Evolutionary conservation across 2,113 vertebrate species (phyloP), one percentile per base, ranked within the genome.

Genomic region (Platichthys flesus): DNA sequence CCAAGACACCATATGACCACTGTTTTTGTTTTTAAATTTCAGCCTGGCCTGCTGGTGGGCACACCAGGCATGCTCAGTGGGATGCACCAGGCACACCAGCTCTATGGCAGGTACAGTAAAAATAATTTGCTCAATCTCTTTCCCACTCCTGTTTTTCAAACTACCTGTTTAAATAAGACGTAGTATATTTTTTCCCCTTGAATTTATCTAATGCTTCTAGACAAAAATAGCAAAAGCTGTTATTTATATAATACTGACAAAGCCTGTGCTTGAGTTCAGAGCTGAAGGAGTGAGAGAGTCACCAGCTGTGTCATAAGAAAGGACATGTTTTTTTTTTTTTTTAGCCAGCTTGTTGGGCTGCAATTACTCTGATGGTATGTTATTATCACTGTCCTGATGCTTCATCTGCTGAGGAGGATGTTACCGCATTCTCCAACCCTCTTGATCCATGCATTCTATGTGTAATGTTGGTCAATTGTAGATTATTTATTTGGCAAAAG

Each of bases 21-120:
- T 75, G 23, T 79, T 59, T 5, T 49, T 75, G 8, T 2, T 85
- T 24, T 76, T 67, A 3, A 66, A 49, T 85, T 94, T 67, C 88
- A 99, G 98, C 93, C 95, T 2, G 98, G 98, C 64, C 92, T 98
- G 85, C 88, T 97, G 0, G 98, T 99, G 63, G 98, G 95, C 65
- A 95, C 99, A 67, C 98, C 98, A 2, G 98, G 98, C 74, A 97
- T 96, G 95, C 90, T 98, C 61, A 97, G 95, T 85, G 98, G 98
- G 72, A 86, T 99, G 81, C 90, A 96, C 31, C 94, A 96, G 89
- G 97, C 97, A 16, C 97, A 99, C 84, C 94, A 95, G 87, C 93
- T 97, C 47, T 97, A 98, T 52, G 97, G 98, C 77, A 98, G 96
- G 98, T 99, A 96, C 91, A 76, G 21, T 28, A 54, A 51, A 12